A percentile compares a stretch with the other conserved stretches of the same genome.
Conservation (phyloP, 2,113 vertebrate species). For the Ammodramus savannarum region DNA sequence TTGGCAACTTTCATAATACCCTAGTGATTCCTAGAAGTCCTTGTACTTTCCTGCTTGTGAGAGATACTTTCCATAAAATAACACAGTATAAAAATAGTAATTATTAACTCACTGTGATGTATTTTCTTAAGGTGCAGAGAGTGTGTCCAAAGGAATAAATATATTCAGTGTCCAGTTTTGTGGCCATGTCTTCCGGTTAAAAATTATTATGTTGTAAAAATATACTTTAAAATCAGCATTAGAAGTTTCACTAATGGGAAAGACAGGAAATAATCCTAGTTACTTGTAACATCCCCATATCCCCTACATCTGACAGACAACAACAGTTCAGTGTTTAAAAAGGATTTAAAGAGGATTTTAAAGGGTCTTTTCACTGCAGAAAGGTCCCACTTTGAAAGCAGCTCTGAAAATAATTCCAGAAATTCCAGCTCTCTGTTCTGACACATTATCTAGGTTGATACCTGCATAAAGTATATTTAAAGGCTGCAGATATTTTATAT, state of each 20-base stretch:
- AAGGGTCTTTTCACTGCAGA: not conserved
- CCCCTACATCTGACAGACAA: not conserved
- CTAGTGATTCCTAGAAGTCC: conserved; percentile 71
- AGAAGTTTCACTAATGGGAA: not conserved
- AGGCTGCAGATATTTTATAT: not conserved
- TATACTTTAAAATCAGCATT: not conserved
- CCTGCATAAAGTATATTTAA: not conserved
- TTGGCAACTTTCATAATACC: conserved; percentile 73
- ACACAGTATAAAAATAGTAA: conserved; percentile 65
- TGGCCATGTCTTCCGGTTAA: not conserved
- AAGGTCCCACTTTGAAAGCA: not conserved
- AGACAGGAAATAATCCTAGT: not conserved
- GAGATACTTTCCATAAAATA: conserved; percentile 72
- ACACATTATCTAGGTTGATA: not conserved
- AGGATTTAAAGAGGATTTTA: not conserved
- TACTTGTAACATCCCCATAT: not conserved
- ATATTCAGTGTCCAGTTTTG: not conserved
- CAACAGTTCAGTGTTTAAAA: not conserved
- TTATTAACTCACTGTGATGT: conserved; percentile 67
- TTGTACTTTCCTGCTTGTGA: conserved; percentile 70
- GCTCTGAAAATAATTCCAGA: not conserved
- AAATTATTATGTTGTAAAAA: conserved; percentile 10
- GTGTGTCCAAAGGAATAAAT: not conserved
- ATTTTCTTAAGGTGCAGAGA: conserved; percentile 48
- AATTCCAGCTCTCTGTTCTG: not conserved